Evolutionary conservation across 2,888 invertebrate species (phyloP), one percentile per base, ranked within the genome.

Genomic region (Pseudeuparius sepicola): DNA sequence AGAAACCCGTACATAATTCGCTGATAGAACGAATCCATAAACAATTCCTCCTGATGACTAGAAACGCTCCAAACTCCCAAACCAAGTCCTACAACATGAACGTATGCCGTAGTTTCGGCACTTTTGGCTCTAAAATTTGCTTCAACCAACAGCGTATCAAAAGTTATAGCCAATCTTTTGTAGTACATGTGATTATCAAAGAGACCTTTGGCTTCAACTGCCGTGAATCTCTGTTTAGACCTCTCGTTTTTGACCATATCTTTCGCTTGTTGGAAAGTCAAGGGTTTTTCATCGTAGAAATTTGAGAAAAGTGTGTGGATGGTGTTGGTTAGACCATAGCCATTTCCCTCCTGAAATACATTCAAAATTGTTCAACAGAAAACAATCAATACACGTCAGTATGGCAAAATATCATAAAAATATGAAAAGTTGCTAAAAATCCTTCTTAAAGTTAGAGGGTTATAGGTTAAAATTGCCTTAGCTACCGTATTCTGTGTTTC

Each of bases 81-180:
- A 28, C 76, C 76, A 25, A 74, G 68, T 7, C 79, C 80, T 17
- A 79, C 71, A 4, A 80, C 66, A 54, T 79, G 78, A 1, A 80
- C 46, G 45, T 67, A 79, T 0, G 75, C 78, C 4, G 61, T 59
- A 18, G 64, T 71, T 14, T 59, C 64, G 3, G 54, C 61, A 0
- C 59, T 59, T 7, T 55, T 55, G 0, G 72, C 76, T n/a, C 78
- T 61, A 0, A 62, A 56, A 39, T 77, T 68, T 0, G 75, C 74
- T 38, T 79, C 79, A 9, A 76, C 48, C 1, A 80, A 51, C 17
- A 75, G 60, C 9, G 70, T 69, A 42, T 79, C 80, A 3, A 75
- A 68, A 1, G 70, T 57, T 3, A 75, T 60, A 14, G 66, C 61
- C 23, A 72, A 55, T 20, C 75, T 59, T 43, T 67, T 68, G 45